Base-by-base conservation (phyloP, 2,888 invertebrate genomes). In the Timandra comae region DNA sequence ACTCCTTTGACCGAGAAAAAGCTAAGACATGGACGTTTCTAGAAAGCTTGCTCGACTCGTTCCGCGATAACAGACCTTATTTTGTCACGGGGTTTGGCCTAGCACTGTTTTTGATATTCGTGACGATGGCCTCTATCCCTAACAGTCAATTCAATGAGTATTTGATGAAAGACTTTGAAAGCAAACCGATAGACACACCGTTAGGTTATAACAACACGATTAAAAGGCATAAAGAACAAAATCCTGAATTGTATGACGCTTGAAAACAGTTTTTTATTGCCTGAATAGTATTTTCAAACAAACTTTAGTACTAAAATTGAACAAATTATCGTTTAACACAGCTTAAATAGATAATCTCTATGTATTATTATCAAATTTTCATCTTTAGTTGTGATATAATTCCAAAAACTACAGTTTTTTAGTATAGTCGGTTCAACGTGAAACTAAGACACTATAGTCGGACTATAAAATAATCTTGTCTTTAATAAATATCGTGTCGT, bases 231-330 rank as follows among this genome's bases (percentile, higher is more conserved):
- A 71, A 12, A 27, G 69, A 71, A 28, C 31, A 63, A n/a, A 46
- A 75, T 24, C 81, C 81, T 3, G 61, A 79, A 3, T 54, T 82
- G 44, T 80, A 77, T 63, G 76, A 82, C 1, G 81, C 64, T 25
- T 79, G 53, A 63, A 43, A n/a, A n/a, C n/a, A n/a, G n/a, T n/a
- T n/a, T n/a, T n/a, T n/a, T n/a, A n/a, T n/a, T n/a, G n/a, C n/a
- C n/a, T n/a, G n/a, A n/a, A n/a, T n/a, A n/a, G n/a, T n/a, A n/a
- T n/a, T n/a, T n/a, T n/a, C n/a, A n/a, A n/a, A n/a, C n/a, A n/a
- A n/a, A n/a, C n/a, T n/a, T n/a, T n/a, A n/a, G n/a, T n/a, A n/a
- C n/a, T n/a, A n/a, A n/a, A n/a, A n/a, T n/a, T n/a, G n/a, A n/a
- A n/a, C n/a, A n/a, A n/a, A n/a, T n/a, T n/a, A n/a, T n/a, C n/a